Evolutionary conservation across 1,140 invertebrate species (phyloP), one percentile per base, ranked within the genome.

Genomic region (Lordiphosa collinella): DNA sequence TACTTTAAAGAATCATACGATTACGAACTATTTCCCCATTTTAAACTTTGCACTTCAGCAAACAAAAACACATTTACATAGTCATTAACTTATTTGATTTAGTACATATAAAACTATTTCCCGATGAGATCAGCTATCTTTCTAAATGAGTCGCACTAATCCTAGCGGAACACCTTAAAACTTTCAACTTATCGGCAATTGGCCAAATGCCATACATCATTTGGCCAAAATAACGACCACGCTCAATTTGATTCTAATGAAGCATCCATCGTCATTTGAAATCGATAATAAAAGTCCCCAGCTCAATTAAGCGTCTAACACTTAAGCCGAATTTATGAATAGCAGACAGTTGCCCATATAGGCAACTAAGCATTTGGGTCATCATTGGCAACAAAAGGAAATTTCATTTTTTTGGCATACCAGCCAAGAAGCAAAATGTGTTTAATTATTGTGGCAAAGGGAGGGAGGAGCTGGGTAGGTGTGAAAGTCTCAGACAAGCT

Each of bases 311-410:
- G 68, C 46, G 40, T 47, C 61, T 85, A 58, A 66, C 78, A 73
- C 72, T 78, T 73, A 71, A 69, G 62, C 51, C 51, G 41, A 49
- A 67, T 57, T 57, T 66, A 70, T 61, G 43, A 63, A 47, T 34
- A 25, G 40, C 44, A 58, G 44, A 53, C 53, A 43, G 25, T 29
- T 29, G 43, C 31, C 61, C 54, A 55, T 56, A 69, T 72, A 64
- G 68, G 64, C 41, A 58, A 53, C n/a, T 35, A 48, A 54, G 73
- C 72, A 82, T 84, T 61, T 82, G 50, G 78, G 78, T 82, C 78
- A 82, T 61, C 64, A 78, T 29, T 73, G 34, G 60, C 72, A 69
- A 85, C 47, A 63, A 68, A 78, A 69, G 49, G 35, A 51, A 51
- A 38, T 51, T 51, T 16, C 1, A 82, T 74, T 67, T 67, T 46